phyloP scores from a whole-genome alignment of 1,140 invertebrate genomes.

The Polypedilum pembai region DNA sequence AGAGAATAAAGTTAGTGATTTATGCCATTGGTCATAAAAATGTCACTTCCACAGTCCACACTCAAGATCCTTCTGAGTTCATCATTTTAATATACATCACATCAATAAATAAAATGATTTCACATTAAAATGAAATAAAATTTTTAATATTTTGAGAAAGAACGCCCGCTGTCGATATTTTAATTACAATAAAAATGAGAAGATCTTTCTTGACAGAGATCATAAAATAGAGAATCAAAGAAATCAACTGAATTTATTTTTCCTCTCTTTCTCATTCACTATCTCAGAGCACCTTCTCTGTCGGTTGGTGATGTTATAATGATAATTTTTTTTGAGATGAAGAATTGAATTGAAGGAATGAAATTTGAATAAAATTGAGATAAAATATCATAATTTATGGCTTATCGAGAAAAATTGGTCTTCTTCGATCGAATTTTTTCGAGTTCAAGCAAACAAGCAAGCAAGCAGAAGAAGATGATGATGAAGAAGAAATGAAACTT shows the following conservation, averaged over 20 bases:
- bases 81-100: neutral
- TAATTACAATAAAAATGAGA: conserved; percentile 3
- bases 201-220: neutral
- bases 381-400: conserved; percentile 23
- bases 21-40: conserved; percentile 9
- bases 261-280: neutral
- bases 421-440: neutral
- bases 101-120: neutral
- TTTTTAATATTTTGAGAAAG: neutral
- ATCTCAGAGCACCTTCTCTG: too few relatives aligned
- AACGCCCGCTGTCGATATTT: conserved; percentile 7
- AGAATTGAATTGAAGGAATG: neutral
- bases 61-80: neutral
- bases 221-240: neutral
- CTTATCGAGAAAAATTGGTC: conserved; percentile 20
- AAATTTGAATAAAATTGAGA: conserved; percentile 23
- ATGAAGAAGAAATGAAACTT: too few relatives aligned
- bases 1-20: conserved; percentile 23
- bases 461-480: too few relatives aligned
- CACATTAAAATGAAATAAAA: neutral
- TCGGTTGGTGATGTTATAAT: neutral
- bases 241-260: neutral
- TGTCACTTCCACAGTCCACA: conserved; percentile 21
- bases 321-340: neutral
- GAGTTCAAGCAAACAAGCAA: too few relatives aligned